Conservation (phyloP, 2,888 invertebrate species). For the Meandrusa payeni region DNA sequence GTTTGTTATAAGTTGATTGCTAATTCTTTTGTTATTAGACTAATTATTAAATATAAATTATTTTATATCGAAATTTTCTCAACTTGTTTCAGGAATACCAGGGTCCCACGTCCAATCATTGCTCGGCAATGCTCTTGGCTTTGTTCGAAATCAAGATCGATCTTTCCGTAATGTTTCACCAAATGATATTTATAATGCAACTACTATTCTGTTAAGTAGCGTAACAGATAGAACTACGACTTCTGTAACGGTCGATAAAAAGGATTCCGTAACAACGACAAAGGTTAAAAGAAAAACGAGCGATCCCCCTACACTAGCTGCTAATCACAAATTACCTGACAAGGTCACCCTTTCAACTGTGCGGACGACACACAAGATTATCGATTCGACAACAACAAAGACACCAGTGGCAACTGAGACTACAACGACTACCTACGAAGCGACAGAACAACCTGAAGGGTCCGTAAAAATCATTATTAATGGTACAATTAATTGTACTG, state of each 20-base stretch:
- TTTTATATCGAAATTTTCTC: too few species aligned
- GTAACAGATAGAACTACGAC: conserved; percentile 42
- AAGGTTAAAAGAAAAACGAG: conserved; percentile 64
- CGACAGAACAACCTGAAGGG: conserved; percentile 57
- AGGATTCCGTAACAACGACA: conserved; percentile 43
- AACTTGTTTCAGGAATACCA: too few species aligned
- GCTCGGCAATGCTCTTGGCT: conserved; percentile 40
- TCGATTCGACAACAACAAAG: background rate
- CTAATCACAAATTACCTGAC: conserved; percentile 32
- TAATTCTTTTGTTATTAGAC: too few species aligned
- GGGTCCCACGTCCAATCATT: conserved; percentile 27
- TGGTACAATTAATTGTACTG: conserved; percentile 70
- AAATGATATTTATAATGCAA: conserved; percentile 46
- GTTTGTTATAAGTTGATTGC: too few species aligned
- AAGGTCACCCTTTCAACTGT: conserved; percentile 27
- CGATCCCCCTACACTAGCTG: conserved; percentile 39
- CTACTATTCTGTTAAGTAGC: conserved; percentile 40
- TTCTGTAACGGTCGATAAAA: conserved; percentile 38
- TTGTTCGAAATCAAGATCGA: conserved; percentile 47
- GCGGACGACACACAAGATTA: background rate
- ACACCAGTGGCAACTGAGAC: background rate
- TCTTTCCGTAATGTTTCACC: conserved; percentile 47
- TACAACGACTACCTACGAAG: conserved; percentile 27
- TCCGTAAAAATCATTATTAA: conserved; percentile 64
- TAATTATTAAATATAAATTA: too few species aligned